phyloP scores from a whole-genome alignment of 2,888 invertebrate species.

The Andrena flavipes region DNA sequence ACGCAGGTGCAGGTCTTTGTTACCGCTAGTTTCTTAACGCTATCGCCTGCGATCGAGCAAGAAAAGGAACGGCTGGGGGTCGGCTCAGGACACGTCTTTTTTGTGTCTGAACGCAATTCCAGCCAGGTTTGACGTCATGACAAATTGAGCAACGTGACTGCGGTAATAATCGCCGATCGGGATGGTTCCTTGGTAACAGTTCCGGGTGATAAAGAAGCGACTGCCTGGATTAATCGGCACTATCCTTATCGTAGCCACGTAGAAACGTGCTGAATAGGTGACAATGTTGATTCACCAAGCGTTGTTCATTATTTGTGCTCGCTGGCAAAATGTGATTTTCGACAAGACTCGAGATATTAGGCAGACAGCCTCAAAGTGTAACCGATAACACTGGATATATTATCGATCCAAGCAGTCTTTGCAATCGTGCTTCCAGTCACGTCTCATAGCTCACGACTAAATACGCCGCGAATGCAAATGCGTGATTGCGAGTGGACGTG shows the following conservation, averaged over 20 bases:
- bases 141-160: conserved; percentile 35
- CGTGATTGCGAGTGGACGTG: background rate
- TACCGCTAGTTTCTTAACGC: background rate
- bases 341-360: too few relatives aligned
- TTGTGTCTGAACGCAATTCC: conserved; percentile 6
- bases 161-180: conserved; percentile 34
- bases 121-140: conserved; percentile 40
- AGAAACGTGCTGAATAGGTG: too few relatives aligned
- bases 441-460: conserved; percentile 7
- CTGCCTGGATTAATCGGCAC: background rate
- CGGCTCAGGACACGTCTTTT: background rate
- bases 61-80: background rate
- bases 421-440: conserved; percentile 11
- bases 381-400: background rate
- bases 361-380: background rate
- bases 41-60: background rate
- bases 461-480: conserved; percentile 34
- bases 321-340: too few relatives aligned
- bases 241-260: background rate
- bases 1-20: background rate
- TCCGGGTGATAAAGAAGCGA: conserved; percentile 28
- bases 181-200: conserved; percentile 15
- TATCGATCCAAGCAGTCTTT: background rate
- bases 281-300: too few relatives aligned
- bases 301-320: too few relatives aligned